Percentiles rank a stretch among this genome's conserved stretches.
Evolutionary conservation across 2,797 vertebrate species (phyloP).

Genomic region (Ciconia nigra): DNA sequence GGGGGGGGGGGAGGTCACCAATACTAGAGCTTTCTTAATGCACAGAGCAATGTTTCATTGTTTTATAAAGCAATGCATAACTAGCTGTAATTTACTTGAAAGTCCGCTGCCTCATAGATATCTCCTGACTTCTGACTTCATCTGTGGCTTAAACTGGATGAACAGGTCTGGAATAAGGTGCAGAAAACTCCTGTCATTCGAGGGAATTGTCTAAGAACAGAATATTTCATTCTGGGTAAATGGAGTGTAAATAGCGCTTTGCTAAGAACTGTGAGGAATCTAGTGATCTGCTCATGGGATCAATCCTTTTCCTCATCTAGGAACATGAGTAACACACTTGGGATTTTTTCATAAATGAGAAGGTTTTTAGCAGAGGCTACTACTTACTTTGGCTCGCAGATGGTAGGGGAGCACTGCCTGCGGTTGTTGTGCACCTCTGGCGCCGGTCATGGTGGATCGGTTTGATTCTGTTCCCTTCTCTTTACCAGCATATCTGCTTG

Average conservation of each 20-base stretch:
- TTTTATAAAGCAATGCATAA: neutral
- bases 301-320: neutral
- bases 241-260: neutral
- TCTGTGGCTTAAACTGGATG: neutral
- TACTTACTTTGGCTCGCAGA: neutral
- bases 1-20: neutral
- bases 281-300: neutral
- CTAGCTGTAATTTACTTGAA: neutral
- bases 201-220: neutral
- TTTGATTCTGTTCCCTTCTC: neutral
- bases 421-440: fast-evolving
- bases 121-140: neutral
- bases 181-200: neutral
- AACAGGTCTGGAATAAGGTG: neutral
- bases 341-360: neutral
- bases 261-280: neutral
- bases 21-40: neutral
- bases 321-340: fast-evolving
- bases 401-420: neutral
- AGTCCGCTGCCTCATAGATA: neutral
- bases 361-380: neutral
- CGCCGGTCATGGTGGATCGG: neutral
- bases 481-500: constrained; percentile 74
- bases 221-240: neutral
- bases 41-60: neutral